These are phyloP conservation scores for Callaeas wilsoni DNA, from an alignment of 2,113 vertebrate species.

Conservation along the genomic window DNA sequence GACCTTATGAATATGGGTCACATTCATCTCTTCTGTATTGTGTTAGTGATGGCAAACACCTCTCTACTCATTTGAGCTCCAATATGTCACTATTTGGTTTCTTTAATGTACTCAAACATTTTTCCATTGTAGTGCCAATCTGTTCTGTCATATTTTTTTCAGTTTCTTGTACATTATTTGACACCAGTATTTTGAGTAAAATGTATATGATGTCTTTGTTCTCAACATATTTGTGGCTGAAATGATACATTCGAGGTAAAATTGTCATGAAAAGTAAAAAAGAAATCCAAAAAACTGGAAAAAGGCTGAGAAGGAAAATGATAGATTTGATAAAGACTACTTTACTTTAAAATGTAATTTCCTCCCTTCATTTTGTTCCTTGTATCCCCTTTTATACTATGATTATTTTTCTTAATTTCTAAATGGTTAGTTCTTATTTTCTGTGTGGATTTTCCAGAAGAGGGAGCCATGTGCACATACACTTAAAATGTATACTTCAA, in stretches of 20 bases:
- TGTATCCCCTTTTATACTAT: not conserved
- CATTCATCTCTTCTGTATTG: not conserved
- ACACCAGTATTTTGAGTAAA: not conserved
- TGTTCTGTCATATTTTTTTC: not conserved
- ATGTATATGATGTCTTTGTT: not conserved
- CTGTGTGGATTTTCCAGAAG: conserved; percentile 18
- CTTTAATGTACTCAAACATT: not conserved
- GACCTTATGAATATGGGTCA: not conserved
- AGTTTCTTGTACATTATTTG: not conserved
- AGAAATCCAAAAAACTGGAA: not conserved
- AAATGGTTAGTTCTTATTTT: not conserved
- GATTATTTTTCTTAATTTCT: not conserved
- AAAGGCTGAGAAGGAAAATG: not conserved
- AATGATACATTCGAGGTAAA: not conserved
- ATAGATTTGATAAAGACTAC: not conserved
- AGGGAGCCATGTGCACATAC: not conserved
- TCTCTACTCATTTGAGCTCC: not conserved
- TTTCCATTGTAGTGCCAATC: not conserved
- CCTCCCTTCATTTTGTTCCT: not conserved
- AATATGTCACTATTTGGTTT: not conserved
- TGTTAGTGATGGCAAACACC: not conserved
- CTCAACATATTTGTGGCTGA: not conserved
- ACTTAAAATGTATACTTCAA: not conserved
- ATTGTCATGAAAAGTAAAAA: not conserved
- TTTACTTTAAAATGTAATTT: not conserved